phyloP scores from a whole-genome alignment of 2,113 vertebrate genomes.

The Alligator sinensis region DNA sequence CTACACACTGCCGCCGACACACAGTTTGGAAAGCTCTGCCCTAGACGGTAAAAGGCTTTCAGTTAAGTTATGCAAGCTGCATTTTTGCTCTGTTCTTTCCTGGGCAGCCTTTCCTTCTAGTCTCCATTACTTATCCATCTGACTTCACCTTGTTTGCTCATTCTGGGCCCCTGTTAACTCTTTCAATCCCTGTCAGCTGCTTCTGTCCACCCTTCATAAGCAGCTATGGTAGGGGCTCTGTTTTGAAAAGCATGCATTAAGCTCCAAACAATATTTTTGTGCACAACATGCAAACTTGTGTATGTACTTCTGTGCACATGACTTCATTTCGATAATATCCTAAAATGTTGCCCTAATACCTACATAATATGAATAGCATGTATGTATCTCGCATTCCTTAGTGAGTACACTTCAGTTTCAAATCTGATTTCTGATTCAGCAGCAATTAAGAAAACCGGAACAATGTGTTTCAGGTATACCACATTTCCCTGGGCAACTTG shows the following conservation, averaged over 20 bases:
- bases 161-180: neutral
- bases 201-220: neutral
- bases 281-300: neutral
- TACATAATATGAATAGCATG: neutral
- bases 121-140: neutral
- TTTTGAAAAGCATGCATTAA: neutral
- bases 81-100: neutral
- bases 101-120: neutral
- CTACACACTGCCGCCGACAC: too few species aligned
- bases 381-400: neutral
- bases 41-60: neutral
- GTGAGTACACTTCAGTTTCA: neutral
- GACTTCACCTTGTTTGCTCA: neutral
- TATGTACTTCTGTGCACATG: neutral
- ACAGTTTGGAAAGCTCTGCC: too few species aligned
- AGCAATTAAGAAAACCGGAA: too few species aligned
- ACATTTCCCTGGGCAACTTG: neutral
- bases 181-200: neutral
- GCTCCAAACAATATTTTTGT: neutral
- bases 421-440: neutral
- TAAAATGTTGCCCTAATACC: neutral
- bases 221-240: neutral
- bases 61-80: neutral
- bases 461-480: too few species aligned
- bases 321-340: neutral